Conservation (phyloP, 2,888 invertebrate genomes). For the Liodrosophila aerea region DNA sequence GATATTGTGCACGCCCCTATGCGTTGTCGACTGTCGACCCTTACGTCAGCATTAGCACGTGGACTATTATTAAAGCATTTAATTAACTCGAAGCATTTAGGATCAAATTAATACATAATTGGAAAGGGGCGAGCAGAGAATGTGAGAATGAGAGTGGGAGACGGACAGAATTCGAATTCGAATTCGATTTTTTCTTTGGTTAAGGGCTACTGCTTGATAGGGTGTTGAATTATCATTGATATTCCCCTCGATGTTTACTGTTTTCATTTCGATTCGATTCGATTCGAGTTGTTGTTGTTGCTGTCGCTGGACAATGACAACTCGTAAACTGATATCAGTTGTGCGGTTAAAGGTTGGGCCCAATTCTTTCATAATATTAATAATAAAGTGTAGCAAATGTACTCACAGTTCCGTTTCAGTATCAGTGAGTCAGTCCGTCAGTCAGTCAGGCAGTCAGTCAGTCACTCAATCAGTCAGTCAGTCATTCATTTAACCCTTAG, state of each 20-base stretch:
- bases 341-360: slow-evolving; percentile 53
- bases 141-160: too few species aligned
- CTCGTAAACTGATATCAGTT: slow-evolving; percentile 52
- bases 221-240: slow-evolving; percentile 3
- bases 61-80: slow-evolving; percentile 75
- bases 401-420: slow-evolving; percentile 38
- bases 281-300: not conserved
- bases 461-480: slow-evolving; percentile 1
- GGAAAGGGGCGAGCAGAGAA: slow-evolving; percentile 4
- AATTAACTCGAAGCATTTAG: slow-evolving; percentile 70
- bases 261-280: slow-evolving; percentile 6
- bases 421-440: slow-evolving; percentile 10
- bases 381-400: not conserved
- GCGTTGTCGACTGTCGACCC: slow-evolving; percentile 61
- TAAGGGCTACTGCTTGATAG: slow-evolving; percentile 13
- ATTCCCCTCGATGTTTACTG: slow-evolving; percentile 9
- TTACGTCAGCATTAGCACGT: slow-evolving; percentile 81
- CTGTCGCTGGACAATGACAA: slow-evolving; percentile 42
- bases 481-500: slow-evolving; percentile 22
- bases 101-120: slow-evolving; percentile 65
- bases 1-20: slow-evolving; percentile 80
- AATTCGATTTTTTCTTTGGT: too few species aligned
- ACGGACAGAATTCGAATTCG: too few species aligned
- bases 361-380: slow-evolving; percentile 38
- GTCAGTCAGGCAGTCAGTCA: too few species aligned